Conservation (phyloP, 2,113 vertebrate genomes). For the Python bivittatus region DNA sequence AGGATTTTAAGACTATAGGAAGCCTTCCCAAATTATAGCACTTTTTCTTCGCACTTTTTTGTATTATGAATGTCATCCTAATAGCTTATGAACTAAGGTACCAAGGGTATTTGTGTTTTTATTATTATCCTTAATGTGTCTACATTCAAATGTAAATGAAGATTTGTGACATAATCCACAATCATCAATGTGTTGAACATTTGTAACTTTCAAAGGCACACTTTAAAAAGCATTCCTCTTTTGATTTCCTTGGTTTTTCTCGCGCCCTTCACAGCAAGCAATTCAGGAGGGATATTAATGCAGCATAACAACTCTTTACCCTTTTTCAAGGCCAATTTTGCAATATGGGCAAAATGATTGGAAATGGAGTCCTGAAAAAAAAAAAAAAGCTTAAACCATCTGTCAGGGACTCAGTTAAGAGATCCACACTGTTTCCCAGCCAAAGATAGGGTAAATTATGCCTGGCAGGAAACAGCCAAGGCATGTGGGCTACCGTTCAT, state of each 20-base stretch:
- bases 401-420: conserved; percentile 80
- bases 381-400: conserved; percentile 76
- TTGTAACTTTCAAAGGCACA: conserved; percentile 49
- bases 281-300: conserved; percentile 74
- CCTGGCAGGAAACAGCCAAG: conserved; percentile 72
- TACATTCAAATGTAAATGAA: conserved; percentile 51
- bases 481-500: conserved; percentile 70
- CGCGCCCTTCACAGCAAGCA: conserved; percentile 77
- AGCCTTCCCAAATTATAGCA: conserved; percentile 55
- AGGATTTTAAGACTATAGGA: conserved; percentile 59
- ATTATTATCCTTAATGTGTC: conserved; percentile 48
- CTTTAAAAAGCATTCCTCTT: conserved; percentile 59
- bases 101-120: conserved; percentile 53
- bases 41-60: conserved; percentile 51
- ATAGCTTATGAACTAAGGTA: conserved; percentile 47
- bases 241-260: conserved; percentile 66
- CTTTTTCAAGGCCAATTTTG: conserved; percentile 83
- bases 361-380: conserved; percentile 75
- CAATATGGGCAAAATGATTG: conserved; percentile 80
- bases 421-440: conserved; percentile 77
- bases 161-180: conserved; percentile 44
- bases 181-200: conserved; percentile 39
- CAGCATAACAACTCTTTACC: conserved; percentile 79
- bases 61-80: conserved; percentile 25
- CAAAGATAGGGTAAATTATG: conserved; percentile 79